Evolutionary conservation across 2,797 vertebrate genomes (phyloP), one percentile per base, ranked within the genome.

Genomic region (Micropoecilia bifurca): DNA sequence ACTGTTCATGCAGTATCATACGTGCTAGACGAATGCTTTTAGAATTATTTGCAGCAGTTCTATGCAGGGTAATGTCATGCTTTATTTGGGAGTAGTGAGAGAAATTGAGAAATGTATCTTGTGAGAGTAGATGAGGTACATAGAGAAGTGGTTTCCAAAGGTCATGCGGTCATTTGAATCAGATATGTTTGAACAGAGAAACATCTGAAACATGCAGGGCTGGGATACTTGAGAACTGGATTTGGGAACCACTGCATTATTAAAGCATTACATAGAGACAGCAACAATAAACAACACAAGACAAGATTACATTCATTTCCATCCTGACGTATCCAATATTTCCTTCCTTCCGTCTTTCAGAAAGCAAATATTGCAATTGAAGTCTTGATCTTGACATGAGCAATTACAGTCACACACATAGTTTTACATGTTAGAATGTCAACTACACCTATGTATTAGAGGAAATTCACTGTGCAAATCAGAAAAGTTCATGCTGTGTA

Each of bases 31-130:
- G 1, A 61, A 59, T 61, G 12, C n/a, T 2, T 28, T 20, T 61
- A 18, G n/a, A 41, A 39, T 14, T 28, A 41, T 1, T 28, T 75
- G 20, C 33, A 25, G 13, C 16, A 30, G 20, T 43, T 0, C 22
- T 48, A 9, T 3, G 28, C 25, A 7, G 9, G 8, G 2, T 71
- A 46, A 47, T 66, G 7, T 43, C 22, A 41, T 75, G 16, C 78
- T 87, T 89, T 68, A 87, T 76, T 81, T 55, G 22, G 59, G 53
- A 30, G 47, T 0, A 41, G 1, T 68, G 8, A 74, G 20, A 73
- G 5, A 57, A 63, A 45, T 22, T 41, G 28, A 73, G 25, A 57
- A 18, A 14, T 12, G 36, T 16, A 10, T 20, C 5, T 71, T 12
- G 28, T 48, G 1, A 16, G 55, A 76, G 74, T 6, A 41, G 33